A percentile compares a stretch with the other conserved stretches of the same genome.
Conservation (phyloP, 2,888 invertebrate genomes). For the Agriopis marginaria region DNA sequence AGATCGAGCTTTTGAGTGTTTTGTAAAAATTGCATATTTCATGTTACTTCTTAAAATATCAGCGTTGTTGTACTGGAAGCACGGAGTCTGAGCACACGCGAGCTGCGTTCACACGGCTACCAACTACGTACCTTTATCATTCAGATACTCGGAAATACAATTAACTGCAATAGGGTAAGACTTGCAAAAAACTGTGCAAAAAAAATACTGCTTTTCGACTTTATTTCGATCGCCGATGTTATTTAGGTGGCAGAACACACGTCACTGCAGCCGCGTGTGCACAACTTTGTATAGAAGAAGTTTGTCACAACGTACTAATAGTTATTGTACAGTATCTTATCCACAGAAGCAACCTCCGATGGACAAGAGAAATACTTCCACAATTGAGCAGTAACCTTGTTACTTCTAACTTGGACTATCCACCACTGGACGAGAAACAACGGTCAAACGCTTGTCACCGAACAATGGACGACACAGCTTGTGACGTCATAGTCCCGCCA, state of each 20-base stretch:
- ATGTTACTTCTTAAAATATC: slow-evolving; percentile 4
- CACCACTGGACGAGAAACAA: not conserved
- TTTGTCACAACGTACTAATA: slow-evolving; percentile 5
- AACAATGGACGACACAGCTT: too few relatives aligned
- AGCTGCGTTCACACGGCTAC: not conserved
- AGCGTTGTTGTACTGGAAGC: slow-evolving; percentile 11
- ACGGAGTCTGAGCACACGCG: not conserved
- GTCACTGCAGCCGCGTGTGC: not conserved
- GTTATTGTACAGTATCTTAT: slow-evolving; percentile 14
- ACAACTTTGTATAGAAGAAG: not conserved
- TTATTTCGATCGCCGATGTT: not conserved
- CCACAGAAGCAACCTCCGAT: not conserved
- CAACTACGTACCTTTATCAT: not conserved
- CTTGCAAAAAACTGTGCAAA: not conserved
- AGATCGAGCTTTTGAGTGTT: slow-evolving; percentile 39
- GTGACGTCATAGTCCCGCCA: too few relatives aligned
- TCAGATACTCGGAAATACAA: not conserved
- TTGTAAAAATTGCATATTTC: slow-evolving; percentile 19
- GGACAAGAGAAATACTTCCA: slow-evolving; percentile 6
- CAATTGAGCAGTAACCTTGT: slow-evolving; percentile 27
- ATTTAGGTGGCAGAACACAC: not conserved
- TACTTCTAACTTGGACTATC: not conserved
- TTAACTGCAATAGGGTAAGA: not conserved
- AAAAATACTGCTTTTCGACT: not conserved
- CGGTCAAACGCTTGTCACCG: too few relatives aligned